Evolutionary conservation across 2,113 vertebrate genomes (phyloP).

Genomic region (western clawed frog (Xenopus tropicalis)): UCB_Xtro_10.0 CM004444.2:31474001-31474500

Average conservation of each 20-base stretch:
- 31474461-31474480: constrained; percentile 65
- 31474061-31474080: constrained; percentile 90
- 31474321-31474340: constrained; percentile 94
- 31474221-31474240: constrained; percentile 86
- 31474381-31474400: constrained; percentile 86
- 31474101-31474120: constrained; percentile 83
- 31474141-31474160: constrained; percentile 71
- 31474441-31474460: constrained; percentile 57
- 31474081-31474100: constrained; percentile 84
- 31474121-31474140: constrained; percentile 66
- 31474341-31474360: constrained; percentile 89
- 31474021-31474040: constrained; percentile 82
- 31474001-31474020: constrained; percentile 81
- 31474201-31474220: constrained; percentile 81
- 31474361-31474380: constrained; percentile 94
- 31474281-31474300: constrained; percentile 88
- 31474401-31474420: constrained; percentile 73
- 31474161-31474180: constrained; percentile 74
- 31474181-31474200: constrained; percentile 81
- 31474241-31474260: constrained; percentile 83
- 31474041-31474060: constrained; percentile 92
- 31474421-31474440: constrained; percentile 61
- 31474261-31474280: constrained; percentile 88
- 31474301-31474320: constrained; percentile 91
- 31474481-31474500: constrained; percentile 73